A percentile compares a stretch with the other conserved stretches of the same genome.
phyloP scores from a whole-genome alignment of 2,113 vertebrate species.

The Bubalus kerabau region DNA sequence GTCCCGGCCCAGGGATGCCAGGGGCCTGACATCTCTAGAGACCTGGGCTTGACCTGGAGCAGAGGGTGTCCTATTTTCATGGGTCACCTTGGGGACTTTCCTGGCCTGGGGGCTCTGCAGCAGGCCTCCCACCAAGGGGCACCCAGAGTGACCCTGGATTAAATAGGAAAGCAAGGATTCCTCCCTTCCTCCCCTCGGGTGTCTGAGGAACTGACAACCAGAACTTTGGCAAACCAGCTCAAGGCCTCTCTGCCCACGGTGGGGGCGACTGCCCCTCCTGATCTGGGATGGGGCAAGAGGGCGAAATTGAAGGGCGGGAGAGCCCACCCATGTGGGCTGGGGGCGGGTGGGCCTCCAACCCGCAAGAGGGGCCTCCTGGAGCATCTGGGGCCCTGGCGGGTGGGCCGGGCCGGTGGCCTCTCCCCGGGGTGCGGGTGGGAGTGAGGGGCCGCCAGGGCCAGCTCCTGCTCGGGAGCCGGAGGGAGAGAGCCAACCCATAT shows the following conservation, averaged over 20 bases:
- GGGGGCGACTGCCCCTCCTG: accelerated
- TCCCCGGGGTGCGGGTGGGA: accelerated
- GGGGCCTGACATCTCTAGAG: background rate
- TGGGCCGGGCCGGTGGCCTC: accelerated
- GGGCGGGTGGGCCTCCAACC: background rate
- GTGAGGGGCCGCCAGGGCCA: background rate
- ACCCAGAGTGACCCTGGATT: too few species aligned
- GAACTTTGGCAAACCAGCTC: background rate
- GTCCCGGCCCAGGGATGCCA: background rate
- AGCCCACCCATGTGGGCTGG: background rate
- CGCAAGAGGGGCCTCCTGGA: too few species aligned
- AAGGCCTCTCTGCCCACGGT: background rate
- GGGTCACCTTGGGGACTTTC: background rate
- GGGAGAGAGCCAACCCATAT: background rate
- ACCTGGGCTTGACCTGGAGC: background rate
- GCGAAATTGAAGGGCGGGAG: accelerated
- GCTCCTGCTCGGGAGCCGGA: background rate
- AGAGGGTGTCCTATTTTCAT: background rate
- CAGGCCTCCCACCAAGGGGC: background rate
- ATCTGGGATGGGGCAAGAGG: background rate
- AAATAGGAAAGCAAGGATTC: background rate
- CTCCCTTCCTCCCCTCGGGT: background rate
- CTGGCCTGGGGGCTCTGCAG: background rate
- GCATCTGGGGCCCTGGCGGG: accelerated
- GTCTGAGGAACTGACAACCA: background rate